Percentiles rank a stretch among this genome's conserved stretches.
These are phyloP conservation scores for Ceratina calcarata DNA, from an alignment of 1,140 invertebrate species.

Conservation along the genomic window DNA sequence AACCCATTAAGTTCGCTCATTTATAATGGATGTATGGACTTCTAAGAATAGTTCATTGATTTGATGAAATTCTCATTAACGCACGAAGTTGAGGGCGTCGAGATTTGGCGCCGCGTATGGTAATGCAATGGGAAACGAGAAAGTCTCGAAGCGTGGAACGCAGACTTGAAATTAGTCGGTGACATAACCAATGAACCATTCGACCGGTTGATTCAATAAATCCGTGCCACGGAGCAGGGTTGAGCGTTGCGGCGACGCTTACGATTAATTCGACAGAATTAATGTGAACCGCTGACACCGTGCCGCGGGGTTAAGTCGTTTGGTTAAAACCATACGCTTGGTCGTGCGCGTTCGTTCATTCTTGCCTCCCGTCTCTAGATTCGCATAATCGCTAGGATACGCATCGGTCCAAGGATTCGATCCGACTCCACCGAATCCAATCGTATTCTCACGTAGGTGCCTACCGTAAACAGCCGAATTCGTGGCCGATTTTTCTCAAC, in stretches of 20 bases:
- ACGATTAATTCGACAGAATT: conserved; percentile 80
- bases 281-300: conserved; percentile 77
- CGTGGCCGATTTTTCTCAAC: conserved; percentile 13
- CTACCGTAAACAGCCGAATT: not conserved
- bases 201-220: conserved; percentile 80
- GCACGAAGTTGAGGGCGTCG: no score
- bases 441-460: not conserved
- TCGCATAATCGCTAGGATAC: no score
- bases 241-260: conserved; percentile 71
- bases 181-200: conserved; percentile 75
- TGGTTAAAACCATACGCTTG: conserved; percentile 44
- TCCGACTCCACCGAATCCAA: no score
- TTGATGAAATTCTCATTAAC: no score
- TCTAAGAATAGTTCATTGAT: no score
- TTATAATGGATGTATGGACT: no score
- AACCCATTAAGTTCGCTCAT: no score
- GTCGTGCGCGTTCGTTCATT: not conserved
- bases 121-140: conserved; percentile 2
- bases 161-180: conserved; percentile 58
- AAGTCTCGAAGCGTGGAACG: conserved; percentile 14
- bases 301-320: conserved; percentile 71
- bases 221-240: conserved; percentile 74
- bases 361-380: no score
- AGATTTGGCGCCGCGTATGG: not conserved
- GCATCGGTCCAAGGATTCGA: no score